A percentile compares a stretch with the other conserved stretches of the same genome.
Conservation (phyloP, 2,113 vertebrate genomes). For the Ictidomys tridecemlineatus region DNA sequence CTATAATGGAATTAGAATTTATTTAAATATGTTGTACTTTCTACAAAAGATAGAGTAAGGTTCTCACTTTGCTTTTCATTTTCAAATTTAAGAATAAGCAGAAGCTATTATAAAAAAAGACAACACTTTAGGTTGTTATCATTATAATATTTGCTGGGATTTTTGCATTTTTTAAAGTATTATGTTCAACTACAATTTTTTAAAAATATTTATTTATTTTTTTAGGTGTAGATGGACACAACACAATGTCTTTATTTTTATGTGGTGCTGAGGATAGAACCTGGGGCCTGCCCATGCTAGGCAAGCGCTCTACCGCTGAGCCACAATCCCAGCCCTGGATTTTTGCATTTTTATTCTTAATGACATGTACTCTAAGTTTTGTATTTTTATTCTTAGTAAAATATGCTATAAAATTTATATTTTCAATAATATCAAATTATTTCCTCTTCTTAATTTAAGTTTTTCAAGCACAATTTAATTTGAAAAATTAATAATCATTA, state of each 20-base stretch:
- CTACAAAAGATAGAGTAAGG: neutral
- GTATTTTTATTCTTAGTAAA: neutral
- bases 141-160: neutral
- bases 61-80: neutral
- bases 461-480: slow-evolving; percentile 59
- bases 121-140: neutral
- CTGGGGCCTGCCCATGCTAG: no score
- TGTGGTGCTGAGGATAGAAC: no score
- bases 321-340: neutral
- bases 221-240: no score
- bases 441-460: slow-evolving; percentile 46
- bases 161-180: neutral
- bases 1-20: neutral
- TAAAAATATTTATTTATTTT: no score
- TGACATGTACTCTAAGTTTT: neutral
- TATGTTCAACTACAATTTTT: no score
- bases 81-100: neutral
- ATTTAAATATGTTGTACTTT: slow-evolving; percentile 39
- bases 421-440: slow-evolving; percentile 49
- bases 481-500: neutral
- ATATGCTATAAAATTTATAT: neutral
- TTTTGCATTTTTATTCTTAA: neutral
- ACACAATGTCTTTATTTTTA: no score
- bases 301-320: no score
- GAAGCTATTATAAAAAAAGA: neutral